Evolutionary conservation across 1,140 invertebrate genomes (phyloP), one percentile per base, ranked within the genome.

Genomic region (Macrostomum lignano): DNA sequence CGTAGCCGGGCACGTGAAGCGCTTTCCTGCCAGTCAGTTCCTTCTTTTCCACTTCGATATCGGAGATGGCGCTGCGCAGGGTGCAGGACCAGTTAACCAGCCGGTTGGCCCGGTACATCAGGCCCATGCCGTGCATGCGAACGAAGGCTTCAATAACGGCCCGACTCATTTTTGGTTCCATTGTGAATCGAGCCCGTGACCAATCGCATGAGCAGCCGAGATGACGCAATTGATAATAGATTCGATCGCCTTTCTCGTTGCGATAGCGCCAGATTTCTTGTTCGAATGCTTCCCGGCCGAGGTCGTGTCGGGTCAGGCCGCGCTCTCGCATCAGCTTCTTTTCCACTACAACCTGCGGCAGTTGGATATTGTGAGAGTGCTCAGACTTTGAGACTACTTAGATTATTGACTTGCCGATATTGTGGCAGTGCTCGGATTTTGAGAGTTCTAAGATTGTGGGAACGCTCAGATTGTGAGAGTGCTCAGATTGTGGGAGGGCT

Each of bases 11-110:
- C 41, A 98, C 78, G 19, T 68, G 51, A 7, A 96, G 45, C 37
- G 82, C 58, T 2, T 82, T 94, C 31, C 71, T 61, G 2, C 81
- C 84, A n/a, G 68, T 50, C 17, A 96, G 55, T 52, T 96, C 84
- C 9, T 73, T 60, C 61, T 96, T 94, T 51, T 94, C 84, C 3
- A 75, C 72, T 61, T 96, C 88, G 45, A 94, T 88, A 55, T 96
- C 88, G 6, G 86, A 94, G 41, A 98, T 91, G 7, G 84, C 84
- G 37, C 81, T 91, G 46, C 84, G 77, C 1, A 98, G 58, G 1
- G 76, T 65, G 52, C 84, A 93, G 0, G 77, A 93, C 91, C 91
- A 98, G 61, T 96, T 94, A 0, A 98, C 84, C 9, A 96, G 60
- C 22, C 79, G 62, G 38, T 76, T 78, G 23, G 71, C 74, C 7